phyloP scores from a whole-genome alignment of 2,888 invertebrate genomes.

The Pachydiplax longipennis region DNA sequence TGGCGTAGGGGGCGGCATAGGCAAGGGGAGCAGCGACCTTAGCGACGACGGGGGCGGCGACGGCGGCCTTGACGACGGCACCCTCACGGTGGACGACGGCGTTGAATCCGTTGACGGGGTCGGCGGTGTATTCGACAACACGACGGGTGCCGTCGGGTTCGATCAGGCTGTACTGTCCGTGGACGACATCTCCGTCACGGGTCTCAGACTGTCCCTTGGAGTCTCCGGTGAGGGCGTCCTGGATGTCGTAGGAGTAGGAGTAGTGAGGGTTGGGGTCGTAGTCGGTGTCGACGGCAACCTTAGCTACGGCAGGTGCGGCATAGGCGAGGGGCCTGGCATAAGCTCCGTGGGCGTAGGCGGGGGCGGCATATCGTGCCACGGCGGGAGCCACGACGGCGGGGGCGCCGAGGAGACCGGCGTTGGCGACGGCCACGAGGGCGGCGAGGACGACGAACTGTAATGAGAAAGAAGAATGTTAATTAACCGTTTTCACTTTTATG shows the following conservation, averaged over 20 bases:
- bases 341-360: neutral
- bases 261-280: conserved; percentile 66
- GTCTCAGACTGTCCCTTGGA: conserved; percentile 65
- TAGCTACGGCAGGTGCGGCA: conserved; percentile 50
- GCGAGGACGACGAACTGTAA: conserved; percentile 27
- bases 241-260: conserved; percentile 65
- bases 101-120: conserved; percentile 67
- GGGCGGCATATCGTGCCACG: neutral
- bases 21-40: conserved; percentile 48
- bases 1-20: conserved; percentile 30
- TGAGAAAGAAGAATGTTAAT: neutral
- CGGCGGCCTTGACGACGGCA: conserved; percentile 51
- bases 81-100: conserved; percentile 65
- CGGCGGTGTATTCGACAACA: conserved; percentile 66
- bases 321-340: conserved; percentile 49
- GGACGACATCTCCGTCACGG: conserved; percentile 65
- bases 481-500: neutral
- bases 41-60: conserved; percentile 48
- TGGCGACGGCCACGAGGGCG: conserved; percentile 48
- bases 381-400: neutral
- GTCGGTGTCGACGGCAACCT: conserved; percentile 52
- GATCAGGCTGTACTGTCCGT: conserved; percentile 64
- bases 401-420: conserved; percentile 47
- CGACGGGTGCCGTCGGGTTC: conserved; percentile 67
- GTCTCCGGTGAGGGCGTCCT: conserved; percentile 65